A percentile compares a stretch with the other conserved stretches of the same genome.
Conservation (phyloP, 2,113 vertebrate species). For the Blennius ocellaris region DNA sequence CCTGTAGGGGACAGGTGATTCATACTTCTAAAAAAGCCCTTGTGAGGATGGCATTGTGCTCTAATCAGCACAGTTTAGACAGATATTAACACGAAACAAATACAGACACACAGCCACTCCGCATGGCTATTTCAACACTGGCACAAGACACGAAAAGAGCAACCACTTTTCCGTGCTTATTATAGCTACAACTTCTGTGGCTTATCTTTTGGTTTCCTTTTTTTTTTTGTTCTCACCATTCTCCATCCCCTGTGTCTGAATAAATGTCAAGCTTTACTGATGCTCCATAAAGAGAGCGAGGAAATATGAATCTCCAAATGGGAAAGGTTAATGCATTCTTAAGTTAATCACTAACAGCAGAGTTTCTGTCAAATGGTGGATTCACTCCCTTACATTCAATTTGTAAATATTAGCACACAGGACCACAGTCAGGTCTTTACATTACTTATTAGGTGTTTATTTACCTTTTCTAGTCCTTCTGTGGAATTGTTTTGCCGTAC, state of each 20-base stretch:
- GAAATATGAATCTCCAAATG: conserved; percentile 45
- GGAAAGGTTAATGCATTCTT: conserved; percentile 77
- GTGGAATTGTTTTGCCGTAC: neutral
- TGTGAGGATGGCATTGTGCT: conserved; percentile 10
- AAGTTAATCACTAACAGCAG: conserved; percentile 46
- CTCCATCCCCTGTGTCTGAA: conserved; percentile 39
- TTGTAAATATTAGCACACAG: neutral
- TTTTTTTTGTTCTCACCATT: neutral
- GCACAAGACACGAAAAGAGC: conserved; percentile 17
- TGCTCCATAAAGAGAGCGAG: conserved; percentile 38
- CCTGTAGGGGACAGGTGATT: conserved; percentile 35
- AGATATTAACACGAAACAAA: conserved; percentile 53
- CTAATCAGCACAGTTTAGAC: conserved; percentile 33
- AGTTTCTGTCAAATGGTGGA: conserved; percentile 28
- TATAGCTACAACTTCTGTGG: conserved; percentile 31
- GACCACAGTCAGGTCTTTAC: neutral
- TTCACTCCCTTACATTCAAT: conserved; percentile 12
- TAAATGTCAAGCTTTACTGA: conserved; percentile 68
- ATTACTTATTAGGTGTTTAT: conserved; percentile 2
- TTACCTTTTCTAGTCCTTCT: neutral
- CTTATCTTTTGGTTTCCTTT: conserved; percentile 2
- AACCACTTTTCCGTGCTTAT: conserved; percentile 32
- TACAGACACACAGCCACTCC: conserved; percentile 28
- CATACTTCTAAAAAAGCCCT: conserved; percentile 25
- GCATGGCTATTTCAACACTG: conserved; percentile 28